Evolutionary conservation across 2,888 invertebrate genomes (phyloP), one percentile per base, ranked within the genome.

Genomic region (Pantelozetes paolii): DNA sequence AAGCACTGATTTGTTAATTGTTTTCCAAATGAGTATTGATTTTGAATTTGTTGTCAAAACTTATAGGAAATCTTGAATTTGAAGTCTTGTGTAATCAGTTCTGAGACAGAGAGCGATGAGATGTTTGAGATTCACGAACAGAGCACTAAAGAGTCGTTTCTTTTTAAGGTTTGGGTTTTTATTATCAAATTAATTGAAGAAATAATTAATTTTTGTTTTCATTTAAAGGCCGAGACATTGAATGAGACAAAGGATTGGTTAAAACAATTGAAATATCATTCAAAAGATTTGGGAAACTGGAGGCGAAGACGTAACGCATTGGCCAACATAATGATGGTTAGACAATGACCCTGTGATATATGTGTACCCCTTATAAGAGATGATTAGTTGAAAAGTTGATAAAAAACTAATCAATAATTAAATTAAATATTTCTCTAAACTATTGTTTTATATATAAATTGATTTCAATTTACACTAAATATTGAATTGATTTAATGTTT

Each of bases 261-360:
- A 82, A 88, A 90, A 26, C 91, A 92, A 80, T 84, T 96, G 72
- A 93, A 94, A 82, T 91, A 90, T 81, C 93, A 94, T 82, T 91
- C 93, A 30, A 91, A 92, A 82, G 92, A 94, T 75, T 89, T 95
- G 78, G 95, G 95, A 75, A 88, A 91, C 9, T 96, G 96, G 96
- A 87, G 95, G 72, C 89, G 90, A 82, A 86, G 95, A 77, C 87
- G 96, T 48, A 94, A 93, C 81, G 96, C 94, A 8, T 85, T 96
- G 79, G 94, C 95, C n/a, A 95, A 96, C 82, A 95, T 96, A 79
- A 95, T 96, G 94, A 79, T 79, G 78, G 76, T 78, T 26, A 73
- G 78, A 28, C 69, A 69, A 45, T 69, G 45, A 64, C 15, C 20
- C 64, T 64, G 64, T 64, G 64, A 64, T 64, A 64, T 30, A 23